phyloP scores from a whole-genome alignment of 1,140 invertebrate genomes.

The Drosophila ohnishii region DNA sequence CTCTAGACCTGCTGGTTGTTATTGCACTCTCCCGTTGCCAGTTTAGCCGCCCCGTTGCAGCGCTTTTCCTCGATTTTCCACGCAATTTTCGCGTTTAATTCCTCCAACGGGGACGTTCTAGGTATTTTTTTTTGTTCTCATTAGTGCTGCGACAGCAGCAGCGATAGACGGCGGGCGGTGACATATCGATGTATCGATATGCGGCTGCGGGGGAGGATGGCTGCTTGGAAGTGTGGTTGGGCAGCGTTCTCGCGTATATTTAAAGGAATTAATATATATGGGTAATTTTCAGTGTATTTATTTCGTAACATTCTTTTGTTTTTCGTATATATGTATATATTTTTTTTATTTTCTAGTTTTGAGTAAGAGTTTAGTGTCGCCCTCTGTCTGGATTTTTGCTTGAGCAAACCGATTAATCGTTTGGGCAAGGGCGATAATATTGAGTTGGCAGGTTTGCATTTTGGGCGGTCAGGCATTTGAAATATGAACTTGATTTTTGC shows the following conservation, averaged over 20 bases:
- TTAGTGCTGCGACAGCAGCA: conserved; percentile 13
- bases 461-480: conserved; percentile 1
- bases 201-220: not conserved
- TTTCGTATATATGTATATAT: not conserved
- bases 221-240: not conserved
- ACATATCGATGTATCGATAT: conserved; percentile 14
- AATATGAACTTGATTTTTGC: not conserved
- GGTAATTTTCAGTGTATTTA: not conserved
- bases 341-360: not conserved
- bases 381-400: not conserved
- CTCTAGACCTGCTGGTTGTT: conserved; percentile 1
- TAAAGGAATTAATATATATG: no score
- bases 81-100: conserved; percentile 32
- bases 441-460: not conserved
- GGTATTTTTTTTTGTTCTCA: conserved; percentile 26
- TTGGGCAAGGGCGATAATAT: not conserved
- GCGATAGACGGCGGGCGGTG: not conserved
- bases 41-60: conserved; percentile 18
- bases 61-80: conserved; percentile 32
- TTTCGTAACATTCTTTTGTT: no score
- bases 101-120: conserved; percentile 13
- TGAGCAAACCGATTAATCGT: not conserved
- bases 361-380: not conserved
- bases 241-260: not conserved
- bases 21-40: conserved; percentile 12